phyloP scores from a whole-genome alignment of 2,113 vertebrate species.

The Lepisosteus oculatus region DNA sequence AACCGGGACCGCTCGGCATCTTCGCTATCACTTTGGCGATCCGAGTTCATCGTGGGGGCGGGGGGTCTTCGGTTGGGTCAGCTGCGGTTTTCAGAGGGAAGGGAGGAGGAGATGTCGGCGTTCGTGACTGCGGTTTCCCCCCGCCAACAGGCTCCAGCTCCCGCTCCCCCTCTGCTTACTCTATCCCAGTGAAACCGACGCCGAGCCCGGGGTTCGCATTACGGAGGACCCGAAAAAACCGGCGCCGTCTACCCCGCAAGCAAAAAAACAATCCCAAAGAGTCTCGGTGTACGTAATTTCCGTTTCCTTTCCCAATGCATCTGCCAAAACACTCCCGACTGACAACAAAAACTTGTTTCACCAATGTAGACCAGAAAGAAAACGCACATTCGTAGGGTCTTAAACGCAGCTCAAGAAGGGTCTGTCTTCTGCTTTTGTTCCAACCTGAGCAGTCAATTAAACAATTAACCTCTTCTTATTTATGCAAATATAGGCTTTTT shows the following conservation, averaged over 20 bases:
- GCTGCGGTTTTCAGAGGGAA: constrained; percentile 14
- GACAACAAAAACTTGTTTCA: neutral
- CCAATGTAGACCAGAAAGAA: too few species aligned
- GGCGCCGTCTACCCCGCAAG: constrained; percentile 3
- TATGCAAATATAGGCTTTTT: too few species aligned
- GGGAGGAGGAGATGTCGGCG: constrained; percentile 14
- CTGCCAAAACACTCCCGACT: constrained; percentile 6
- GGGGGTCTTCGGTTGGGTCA: constrained; percentile 22
- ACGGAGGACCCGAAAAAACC: neutral
- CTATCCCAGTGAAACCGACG: neutral
- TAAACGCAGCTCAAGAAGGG: too few species aligned
- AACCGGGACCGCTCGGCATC: constrained; percentile 51
- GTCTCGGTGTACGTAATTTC: constrained; percentile 49
- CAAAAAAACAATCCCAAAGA: constrained; percentile 24
- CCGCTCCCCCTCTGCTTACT: too few species aligned
- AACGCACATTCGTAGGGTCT: too few species aligned
- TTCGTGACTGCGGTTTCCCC: neutral
- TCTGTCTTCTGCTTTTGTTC: too few species aligned
- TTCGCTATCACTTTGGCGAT: constrained; percentile 54
- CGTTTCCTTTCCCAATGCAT: constrained; percentile 45
- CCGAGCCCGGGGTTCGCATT: too few species aligned
- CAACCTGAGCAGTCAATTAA: too few species aligned
- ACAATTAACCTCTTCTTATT: too few species aligned
- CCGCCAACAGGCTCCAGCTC: too few species aligned
- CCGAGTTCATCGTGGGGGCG: constrained; percentile 65